Conservation (phyloP, 2,113 vertebrate species). For the Dolichotis patagonum region DNA sequence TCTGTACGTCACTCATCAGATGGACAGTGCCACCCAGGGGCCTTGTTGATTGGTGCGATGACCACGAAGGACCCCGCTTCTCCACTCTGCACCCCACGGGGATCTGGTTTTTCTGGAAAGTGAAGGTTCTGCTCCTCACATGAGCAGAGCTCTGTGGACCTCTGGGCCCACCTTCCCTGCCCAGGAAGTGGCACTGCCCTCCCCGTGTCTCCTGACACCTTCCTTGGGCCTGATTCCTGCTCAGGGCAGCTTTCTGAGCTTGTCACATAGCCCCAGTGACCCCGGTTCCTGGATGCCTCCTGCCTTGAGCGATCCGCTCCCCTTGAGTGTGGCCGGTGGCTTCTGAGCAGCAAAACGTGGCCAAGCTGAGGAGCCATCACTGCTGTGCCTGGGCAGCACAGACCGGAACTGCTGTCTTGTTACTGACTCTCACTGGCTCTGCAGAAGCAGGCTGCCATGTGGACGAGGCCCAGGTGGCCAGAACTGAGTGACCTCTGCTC, state of each 20-base stretch:
- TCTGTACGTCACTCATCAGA: not conserved
- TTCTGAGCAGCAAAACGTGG: not conserved
- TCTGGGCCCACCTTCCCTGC: not conserved
- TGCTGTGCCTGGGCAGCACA: not conserved
- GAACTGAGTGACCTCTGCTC: not conserved
- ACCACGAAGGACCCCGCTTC: not conserved
- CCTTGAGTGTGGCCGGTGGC: not conserved
- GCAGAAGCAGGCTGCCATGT: not conserved
- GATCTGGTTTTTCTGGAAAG: not conserved
- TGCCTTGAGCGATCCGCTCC: no score
- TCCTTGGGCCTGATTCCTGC: not conserved
- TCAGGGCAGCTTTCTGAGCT: not conserved
- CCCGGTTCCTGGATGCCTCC: not conserved
- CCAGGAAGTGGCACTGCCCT: not conserved
- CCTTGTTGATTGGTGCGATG: accelerated
- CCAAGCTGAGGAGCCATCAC: not conserved
- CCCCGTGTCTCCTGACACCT: no score
- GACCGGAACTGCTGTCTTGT: not conserved
- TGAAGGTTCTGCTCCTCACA: accelerated
- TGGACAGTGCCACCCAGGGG: not conserved
- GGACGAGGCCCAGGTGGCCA: not conserved
- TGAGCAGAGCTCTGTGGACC: not conserved
- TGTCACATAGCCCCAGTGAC: not conserved
- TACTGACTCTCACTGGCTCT: not conserved
- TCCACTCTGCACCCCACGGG: accelerated